Base-by-base conservation (phyloP, 2,888 invertebrate species). In the Volucella bombylans region DNA sequence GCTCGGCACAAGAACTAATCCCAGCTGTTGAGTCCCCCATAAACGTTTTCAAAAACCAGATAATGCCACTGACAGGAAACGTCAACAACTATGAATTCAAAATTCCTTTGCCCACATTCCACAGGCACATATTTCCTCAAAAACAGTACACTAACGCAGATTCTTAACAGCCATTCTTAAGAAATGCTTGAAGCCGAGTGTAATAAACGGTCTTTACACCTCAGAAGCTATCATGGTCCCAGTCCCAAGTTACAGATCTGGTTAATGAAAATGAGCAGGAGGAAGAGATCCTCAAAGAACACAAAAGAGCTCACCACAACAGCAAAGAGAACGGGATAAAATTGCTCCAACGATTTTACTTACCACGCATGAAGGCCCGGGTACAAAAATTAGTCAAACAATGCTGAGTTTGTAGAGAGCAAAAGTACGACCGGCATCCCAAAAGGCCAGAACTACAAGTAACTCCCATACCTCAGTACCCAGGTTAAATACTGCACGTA, bases 391-490 rank as follows among this genome's bases (percentile, higher is more conserved):
- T 65, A n/a, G 31, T 68, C 49, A 61, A 31, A 68, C 18, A 52
- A 54, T 52, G 72, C 43, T 39, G 8, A 31, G 61, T 43, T 18
- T 72, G 72, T 45, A 65, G 68, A 6, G 49, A 59, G 23, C 15
- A 49, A 11, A 71, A 59, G n/a, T 71, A 59, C 8, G 74, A 65
- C 12, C 45, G 74, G 38, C 65, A 74, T 18, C 47, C 78, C 1
- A 68, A 67, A 14, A 83, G 73, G 14, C 47, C 62, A 1, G 11
- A 39, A 8, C 8, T 79, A n/a, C 9, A 61, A 54, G 11, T 47
- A 11, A 83, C 83, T 1, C 78, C 83, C 1, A 83, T 73, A 4
- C 83, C 83, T 0, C 45, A 83, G 39, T 65, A 76, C 15, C 80
- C 76, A 8, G 67, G 72, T 8, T 72, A 80, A 1, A 74, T 68